Conservation (phyloP, 2,888 invertebrate genomes). For the Leptopilina myrica region DNA sequence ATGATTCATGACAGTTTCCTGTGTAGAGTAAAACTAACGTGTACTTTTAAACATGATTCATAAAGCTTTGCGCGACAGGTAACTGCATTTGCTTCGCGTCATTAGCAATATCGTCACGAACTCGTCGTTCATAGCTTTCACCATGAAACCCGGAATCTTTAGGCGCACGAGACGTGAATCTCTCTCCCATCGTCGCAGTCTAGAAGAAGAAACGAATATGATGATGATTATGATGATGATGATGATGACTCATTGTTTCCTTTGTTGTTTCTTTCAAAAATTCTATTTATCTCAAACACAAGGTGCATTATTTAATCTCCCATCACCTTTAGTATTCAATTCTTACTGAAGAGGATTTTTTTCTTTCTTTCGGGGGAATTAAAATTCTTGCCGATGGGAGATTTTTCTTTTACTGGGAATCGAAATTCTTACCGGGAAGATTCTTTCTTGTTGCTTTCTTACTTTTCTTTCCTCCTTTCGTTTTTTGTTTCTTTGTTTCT, state of each 20-base stretch:
- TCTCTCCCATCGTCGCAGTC: conserved; percentile 1
- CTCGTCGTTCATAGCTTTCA: conserved; percentile 59
- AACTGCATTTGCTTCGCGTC: conserved; percentile 49
- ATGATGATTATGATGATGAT: too few species aligned
- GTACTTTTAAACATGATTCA: conserved; percentile 55
- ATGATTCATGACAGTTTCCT: conserved; percentile 29
- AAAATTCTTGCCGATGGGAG: too few species aligned
- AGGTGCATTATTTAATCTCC: not conserved
- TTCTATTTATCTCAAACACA: not conserved
- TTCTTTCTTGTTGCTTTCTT: too few species aligned
- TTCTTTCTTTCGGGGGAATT: too few species aligned
- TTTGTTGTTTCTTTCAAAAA: not conserved
- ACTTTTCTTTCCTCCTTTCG: too few species aligned
- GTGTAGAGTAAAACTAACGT: conserved; percentile 15
- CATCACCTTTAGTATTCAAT: not conserved
- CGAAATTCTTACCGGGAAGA: too few species aligned
- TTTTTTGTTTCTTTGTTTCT: too few species aligned
- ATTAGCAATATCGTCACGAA: conserved; percentile 51
- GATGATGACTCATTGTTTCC: conserved; percentile 52
- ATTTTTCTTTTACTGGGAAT: too few species aligned
- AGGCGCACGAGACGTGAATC: conserved; percentile 46
- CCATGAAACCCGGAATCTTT: conserved; percentile 51
- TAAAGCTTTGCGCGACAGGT: conserved; percentile 51
- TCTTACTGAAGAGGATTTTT: not conserved
- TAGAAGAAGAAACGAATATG: conserved; percentile 6